A percentile compares a stretch with the other conserved stretches of the same genome.
phyloP scores from a whole-genome alignment of 1,140 invertebrate species.

The Philopotamus ludificatus region DNA sequence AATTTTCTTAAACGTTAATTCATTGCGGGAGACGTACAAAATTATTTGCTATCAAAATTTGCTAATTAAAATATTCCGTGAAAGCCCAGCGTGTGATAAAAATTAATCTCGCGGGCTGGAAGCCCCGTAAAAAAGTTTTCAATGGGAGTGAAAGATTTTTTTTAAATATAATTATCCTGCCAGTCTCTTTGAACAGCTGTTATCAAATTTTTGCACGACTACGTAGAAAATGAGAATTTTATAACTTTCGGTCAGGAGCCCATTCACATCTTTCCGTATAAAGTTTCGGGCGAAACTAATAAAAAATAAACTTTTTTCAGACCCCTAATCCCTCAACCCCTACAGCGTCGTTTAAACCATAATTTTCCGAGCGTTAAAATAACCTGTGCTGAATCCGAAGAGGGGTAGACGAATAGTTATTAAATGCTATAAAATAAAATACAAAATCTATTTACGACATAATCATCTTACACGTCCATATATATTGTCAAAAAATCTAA shows the following conservation, averaged over 20 bases:
- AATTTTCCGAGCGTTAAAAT: no score
- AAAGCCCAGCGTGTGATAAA: conserved; percentile 15
- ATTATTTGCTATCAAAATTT: conserved; percentile 6
- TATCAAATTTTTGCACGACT: conserved; percentile 28
- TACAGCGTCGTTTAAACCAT: no score
- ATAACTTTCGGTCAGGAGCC: conserved; percentile 12
- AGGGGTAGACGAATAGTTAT: no score
- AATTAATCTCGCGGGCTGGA: conserved; percentile 7
- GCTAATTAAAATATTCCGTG: no score
- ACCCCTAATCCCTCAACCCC: no score
- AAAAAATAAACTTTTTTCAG: conserved; percentile 34
- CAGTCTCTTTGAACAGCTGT: conserved; percentile 30
- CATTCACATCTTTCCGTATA: background rate
- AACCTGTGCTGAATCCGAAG: no score
- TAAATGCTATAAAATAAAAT: no score
- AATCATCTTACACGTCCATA: no score
- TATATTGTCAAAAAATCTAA: no score
- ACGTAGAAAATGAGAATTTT: conserved; percentile 19
- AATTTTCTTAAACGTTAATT: no score
- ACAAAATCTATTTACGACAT: no score
- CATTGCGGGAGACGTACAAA: no score
- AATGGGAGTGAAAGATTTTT: background rate
- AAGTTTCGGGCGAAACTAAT: conserved; percentile 33
- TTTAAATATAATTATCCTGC: conserved; percentile 39
- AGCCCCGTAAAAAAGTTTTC: conserved; percentile 13